Percentiles rank a stretch among this genome's conserved stretches.
Conservation (phyloP, 2,113 vertebrate genomes). For the Sceloporus undulatus region DNA sequence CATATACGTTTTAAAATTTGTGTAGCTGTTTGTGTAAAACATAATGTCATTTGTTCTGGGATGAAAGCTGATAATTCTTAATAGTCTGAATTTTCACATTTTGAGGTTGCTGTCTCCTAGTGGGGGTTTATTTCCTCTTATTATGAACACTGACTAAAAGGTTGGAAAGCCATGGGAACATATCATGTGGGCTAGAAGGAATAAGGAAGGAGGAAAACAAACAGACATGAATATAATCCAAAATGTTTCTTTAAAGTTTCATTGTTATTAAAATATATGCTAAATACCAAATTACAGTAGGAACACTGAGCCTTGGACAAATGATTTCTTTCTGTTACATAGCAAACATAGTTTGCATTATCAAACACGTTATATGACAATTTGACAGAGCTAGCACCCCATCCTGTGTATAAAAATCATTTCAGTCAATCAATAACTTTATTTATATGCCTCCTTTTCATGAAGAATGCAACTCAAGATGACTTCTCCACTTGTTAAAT, state of each 20-base stretch:
- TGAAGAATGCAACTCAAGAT: too few relatives aligned
- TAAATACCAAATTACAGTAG: background rate
- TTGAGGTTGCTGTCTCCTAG: background rate
- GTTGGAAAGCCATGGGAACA: background rate
- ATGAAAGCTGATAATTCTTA: background rate
- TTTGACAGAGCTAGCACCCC: background rate
- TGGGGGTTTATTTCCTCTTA: background rate
- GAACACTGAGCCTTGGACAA: background rate
- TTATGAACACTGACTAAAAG: background rate
- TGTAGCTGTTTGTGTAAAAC: background rate
- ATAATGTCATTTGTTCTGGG: background rate
- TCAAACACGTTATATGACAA: background rate
- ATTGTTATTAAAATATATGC: background rate
- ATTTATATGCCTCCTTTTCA: too few relatives aligned
- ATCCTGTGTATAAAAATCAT: background rate
- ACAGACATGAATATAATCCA: background rate
- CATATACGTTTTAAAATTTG: too few relatives aligned
- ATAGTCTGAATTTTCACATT: background rate
- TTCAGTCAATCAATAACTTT: background rate
- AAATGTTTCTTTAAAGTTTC: background rate
- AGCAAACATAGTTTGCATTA: background rate
- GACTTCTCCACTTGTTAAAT: background rate
- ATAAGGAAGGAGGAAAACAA: background rate
- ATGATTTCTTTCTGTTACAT: background rate
- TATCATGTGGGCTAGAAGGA: background rate